Percentiles rank a stretch among this genome's conserved stretches.
These are phyloP conservation scores for Erinaceus europaeus DNA, from an alignment of 2,113 vertebrate species.

Conservation along the genomic window DNA sequence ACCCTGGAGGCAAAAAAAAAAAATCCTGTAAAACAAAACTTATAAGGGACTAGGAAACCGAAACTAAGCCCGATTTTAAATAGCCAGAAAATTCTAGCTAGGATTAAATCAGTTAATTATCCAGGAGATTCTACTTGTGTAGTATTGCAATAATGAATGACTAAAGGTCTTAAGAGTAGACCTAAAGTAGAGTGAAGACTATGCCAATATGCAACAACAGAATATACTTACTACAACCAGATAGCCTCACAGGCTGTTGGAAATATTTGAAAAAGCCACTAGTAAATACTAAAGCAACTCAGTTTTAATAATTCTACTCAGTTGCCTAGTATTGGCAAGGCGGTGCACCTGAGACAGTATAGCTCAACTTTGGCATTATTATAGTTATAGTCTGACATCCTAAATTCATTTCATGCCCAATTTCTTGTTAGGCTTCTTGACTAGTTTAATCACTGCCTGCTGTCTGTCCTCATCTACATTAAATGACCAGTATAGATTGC, in stretches of 20 bases:
- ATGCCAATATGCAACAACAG: neutral
- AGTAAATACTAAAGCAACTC: neutral
- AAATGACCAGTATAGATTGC: neutral
- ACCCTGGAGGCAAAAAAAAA: no score
- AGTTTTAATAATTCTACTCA: neutral
- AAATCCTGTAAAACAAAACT: no score
- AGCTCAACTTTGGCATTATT: neutral
- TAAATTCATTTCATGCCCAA: neutral
- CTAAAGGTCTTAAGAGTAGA: neutral
- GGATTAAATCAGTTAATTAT: conserved; percentile 14
- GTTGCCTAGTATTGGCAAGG: neutral
- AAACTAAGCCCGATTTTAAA: neutral
- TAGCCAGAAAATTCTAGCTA: neutral
- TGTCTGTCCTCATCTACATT: neutral
- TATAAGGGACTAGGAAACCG: no score
- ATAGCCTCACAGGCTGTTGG: neutral
- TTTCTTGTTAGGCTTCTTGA: neutral
- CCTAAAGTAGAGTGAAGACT: neutral
- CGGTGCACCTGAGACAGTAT: neutral
- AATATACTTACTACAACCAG: neutral
- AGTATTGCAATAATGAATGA: neutral
- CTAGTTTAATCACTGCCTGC: neutral
- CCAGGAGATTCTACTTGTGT: neutral
- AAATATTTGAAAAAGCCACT: neutral
- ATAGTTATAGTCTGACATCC: neutral